Conservation (phyloP, 2,888 invertebrate species). For the Furcula furcula region DNA sequence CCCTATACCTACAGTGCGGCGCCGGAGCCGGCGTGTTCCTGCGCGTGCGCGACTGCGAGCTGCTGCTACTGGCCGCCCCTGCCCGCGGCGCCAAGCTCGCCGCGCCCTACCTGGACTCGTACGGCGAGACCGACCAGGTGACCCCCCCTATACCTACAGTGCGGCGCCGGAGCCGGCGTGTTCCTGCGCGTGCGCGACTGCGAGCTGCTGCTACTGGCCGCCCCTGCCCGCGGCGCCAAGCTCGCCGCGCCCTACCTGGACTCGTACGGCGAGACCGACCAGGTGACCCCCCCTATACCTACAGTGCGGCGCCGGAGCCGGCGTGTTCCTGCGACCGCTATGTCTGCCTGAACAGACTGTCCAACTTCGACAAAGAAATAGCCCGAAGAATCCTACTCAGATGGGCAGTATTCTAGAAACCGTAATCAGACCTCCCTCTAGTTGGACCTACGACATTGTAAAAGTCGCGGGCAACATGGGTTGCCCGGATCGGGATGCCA, state of each 20-base stretch:
- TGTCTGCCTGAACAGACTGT: too few species aligned
- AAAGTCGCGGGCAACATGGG: too few species aligned
- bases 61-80: conserved; percentile 91
- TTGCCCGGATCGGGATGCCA: too few species aligned
- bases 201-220: conserved; percentile 92
- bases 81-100: conserved; percentile 94
- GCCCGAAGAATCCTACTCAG: too few species aligned
- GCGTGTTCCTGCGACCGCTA: conserved; percentile 94
- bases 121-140: conserved; percentile 95
- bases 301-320: conserved; percentile 95
- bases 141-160: too few species aligned
- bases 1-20: conserved; percentile 85
- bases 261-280: conserved; percentile 98
- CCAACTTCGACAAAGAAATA: too few species aligned
- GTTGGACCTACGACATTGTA: too few species aligned
- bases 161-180: conserved; percentile 95
- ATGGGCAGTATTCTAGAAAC: too few species aligned
- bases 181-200: conserved; percentile 95
- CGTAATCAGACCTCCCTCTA: too few species aligned
- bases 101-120: conserved; percentile 98
- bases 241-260: conserved; percentile 97
- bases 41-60: too few species aligned
- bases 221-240: conserved; percentile 93
- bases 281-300: too few species aligned
- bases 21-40: conserved; percentile 96